Evolutionary conservation across 2,888 invertebrate species (phyloP).

Genomic region (Antitype chi): DNA sequence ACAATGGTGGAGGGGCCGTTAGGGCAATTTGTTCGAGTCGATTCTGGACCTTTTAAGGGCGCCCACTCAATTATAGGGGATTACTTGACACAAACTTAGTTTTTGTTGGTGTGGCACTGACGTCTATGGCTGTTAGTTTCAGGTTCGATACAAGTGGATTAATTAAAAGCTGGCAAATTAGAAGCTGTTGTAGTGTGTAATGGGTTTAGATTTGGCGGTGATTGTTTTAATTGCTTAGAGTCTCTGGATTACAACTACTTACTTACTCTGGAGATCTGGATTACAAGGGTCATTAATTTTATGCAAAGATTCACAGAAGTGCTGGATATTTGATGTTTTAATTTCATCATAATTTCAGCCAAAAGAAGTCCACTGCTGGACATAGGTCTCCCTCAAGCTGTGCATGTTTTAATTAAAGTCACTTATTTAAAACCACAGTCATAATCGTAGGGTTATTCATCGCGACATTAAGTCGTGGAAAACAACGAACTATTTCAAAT

Average conservation of each 20-base stretch:
- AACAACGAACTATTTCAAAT: neutral
- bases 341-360: neutral
- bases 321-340: neutral
- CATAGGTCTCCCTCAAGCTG: neutral
- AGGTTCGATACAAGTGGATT: conserved; percentile 18
- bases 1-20: conserved; percentile 23
- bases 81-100: conserved; percentile 56
- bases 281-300: neutral
- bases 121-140: conserved; percentile 23
- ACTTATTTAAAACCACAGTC: neutral
- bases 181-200: conserved; percentile 18
- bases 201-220: conserved; percentile 7
- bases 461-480: neutral
- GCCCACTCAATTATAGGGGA: conserved; percentile 53
- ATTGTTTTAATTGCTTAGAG: conserved; percentile 27
- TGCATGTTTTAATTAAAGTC: neutral
- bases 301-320: no score
- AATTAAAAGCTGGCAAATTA: conserved; percentile 43
- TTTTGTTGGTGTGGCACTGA: conserved; percentile 31
- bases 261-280: no score
- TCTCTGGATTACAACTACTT: no score
- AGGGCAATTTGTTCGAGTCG: conserved; percentile 53
- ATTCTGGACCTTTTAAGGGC: conserved; percentile 22
- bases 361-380: neutral
- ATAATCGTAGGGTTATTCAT: neutral